Base-by-base conservation (phyloP, 2,113 vertebrate genomes). In the Nesogale talazaci region DNA sequence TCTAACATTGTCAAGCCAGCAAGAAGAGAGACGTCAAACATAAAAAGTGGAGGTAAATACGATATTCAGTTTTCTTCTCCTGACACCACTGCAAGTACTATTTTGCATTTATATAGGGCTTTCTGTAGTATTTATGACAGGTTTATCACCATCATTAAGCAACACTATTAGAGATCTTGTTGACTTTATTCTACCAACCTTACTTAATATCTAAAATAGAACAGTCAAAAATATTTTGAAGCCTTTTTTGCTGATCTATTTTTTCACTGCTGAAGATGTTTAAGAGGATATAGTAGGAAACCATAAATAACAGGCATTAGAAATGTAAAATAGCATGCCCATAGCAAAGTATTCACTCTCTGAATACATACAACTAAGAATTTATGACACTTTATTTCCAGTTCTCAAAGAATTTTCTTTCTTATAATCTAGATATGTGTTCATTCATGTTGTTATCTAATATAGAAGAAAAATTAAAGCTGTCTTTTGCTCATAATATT, bases 11-110 rank as follows among this genome's bases (percentile, higher is more conserved):
- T 40, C 86, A 65, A 67, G 46, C 56, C 70, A 83, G 69, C 42
- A 86, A 80, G 67, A 92, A 42, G 65, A 86, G 80, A 93, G 38
- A 91, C 91, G 59, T 61, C 93, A 87, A 92, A 86, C 69, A 46
- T 5, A 29, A 84, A 81, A 94, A 67, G 27, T 23, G 63, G 63
- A 91, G n/a, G 8, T 16, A 25, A 70, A 42, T 65, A 1, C 17
- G 61, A 25, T 19, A 34, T 85, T 61, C 80, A 15, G 10, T 27
- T 87, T 31, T n/a, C 4, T 70, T 36, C 7, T 86, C 22, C 25
- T 69, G 36, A 85, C 84, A n/a, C 27, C 11, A 19, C 29, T 70
- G 3, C n/a, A 69, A 31, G 11, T 25, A 31, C 85, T 77, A 1
- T 9, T 93, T 92, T 84, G 67, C 72, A 89, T 87, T 93, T 89